These are phyloP conservation scores for Manis pentadactyla DNA, from an alignment of 2,797 vertebrate genomes.

Conservation along the genomic window DNA sequence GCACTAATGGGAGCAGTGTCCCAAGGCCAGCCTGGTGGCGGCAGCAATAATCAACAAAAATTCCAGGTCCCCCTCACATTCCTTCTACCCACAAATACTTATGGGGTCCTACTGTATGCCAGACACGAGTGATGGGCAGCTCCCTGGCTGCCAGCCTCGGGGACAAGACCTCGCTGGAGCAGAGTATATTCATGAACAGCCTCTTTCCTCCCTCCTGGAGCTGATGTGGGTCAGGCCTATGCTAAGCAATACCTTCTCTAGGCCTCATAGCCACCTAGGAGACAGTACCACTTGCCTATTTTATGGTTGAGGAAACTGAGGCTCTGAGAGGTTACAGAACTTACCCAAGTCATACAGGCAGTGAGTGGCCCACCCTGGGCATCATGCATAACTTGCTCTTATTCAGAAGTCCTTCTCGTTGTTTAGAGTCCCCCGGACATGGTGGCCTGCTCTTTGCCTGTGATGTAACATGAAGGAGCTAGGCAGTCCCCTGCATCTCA, in stretches of 20 bases:
- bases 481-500: neutral
- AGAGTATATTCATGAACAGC: neutral
- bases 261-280: neutral
- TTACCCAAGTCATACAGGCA: neutral
- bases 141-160: neutral
- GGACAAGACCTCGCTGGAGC: neutral
- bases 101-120: neutral
- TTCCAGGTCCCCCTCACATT: neutral
- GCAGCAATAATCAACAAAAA: neutral
- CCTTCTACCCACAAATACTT: neutral
- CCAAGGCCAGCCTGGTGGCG: neutral
- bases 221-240: no score
- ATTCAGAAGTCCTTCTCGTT: neutral
- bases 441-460: accelerated
- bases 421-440: neutral
- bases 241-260: no score
- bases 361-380: neutral
- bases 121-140: neutral
- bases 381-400: neutral
- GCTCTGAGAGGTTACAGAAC: neutral
- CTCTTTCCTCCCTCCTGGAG: neutral
- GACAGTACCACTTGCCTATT: no score
- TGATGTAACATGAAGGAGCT: neutral
- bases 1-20: neutral
- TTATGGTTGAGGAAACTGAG: neutral